Base-by-base conservation (phyloP, 2,797 vertebrate genomes). In the Clarias fuscus region DNA sequence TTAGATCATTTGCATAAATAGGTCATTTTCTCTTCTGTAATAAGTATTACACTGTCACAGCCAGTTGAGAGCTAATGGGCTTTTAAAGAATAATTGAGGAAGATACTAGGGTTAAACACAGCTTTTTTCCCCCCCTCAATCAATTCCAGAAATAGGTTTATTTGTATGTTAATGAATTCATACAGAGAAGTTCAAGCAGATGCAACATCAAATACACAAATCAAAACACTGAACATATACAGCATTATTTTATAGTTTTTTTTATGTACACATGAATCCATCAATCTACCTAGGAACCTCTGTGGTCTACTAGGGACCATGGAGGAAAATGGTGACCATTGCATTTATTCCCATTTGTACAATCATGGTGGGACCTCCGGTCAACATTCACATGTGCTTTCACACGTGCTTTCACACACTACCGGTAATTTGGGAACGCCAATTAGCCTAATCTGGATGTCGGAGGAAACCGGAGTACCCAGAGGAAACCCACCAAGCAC, bases 1-100 rank as follows among this genome's bases (percentile, higher is more conserved):
- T 82, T 67, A 53, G 43, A 14, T 30, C 22, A 53, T 82, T 53
- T 53, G 64, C 43, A 82, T 68, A 82, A 82, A 82, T 27, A 81
- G 78, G 79, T 53, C n/a, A 67, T 56, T 53, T 82, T 56, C 17
- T 82, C 62, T 48, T 67, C 40, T 67, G 15, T 82, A 30, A 67
- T 27, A 65, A 53, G 24, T 53, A 62, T 70, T 43, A 73, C 58
- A 86, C 37, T 48, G 73, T 64, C 71, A 84, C 59, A 77, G 40
- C 62, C n/a, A 20, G 62, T 67, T 82, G 40, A 18, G 40, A 20
- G 24, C 37, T 48, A 81, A 81, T 65, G 37, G 65, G 61, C 37
- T 81, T 81, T 81, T 64, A n/a, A 81, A n/a, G 61, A 81, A 67
- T 82, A 82, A 82, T 67, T 65, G 62, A 65, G 8, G 40, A 82